Evolutionary conservation across 2,113 vertebrate genomes (phyloP).

Genomic region (Suricata suricatta): DNA sequence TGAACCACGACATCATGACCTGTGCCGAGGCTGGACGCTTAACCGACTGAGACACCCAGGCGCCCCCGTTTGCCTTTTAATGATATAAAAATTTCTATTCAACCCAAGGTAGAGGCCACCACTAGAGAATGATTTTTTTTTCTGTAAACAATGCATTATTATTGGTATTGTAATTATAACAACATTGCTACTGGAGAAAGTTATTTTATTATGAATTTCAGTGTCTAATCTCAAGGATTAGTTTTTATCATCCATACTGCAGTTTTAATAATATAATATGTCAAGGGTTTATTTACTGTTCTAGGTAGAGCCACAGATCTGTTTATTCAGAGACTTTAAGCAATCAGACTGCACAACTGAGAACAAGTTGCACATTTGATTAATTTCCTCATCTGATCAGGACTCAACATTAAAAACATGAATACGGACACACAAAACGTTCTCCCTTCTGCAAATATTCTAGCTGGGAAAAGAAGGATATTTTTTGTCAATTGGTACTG

Average conservation of each 20-base stretch:
- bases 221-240: not conserved
- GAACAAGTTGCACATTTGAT: slow-evolving; percentile 24
- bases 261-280: not conserved
- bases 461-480: not conserved
- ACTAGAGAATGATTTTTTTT: not conserved
- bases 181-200: not conserved
- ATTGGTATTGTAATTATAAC: not conserved
- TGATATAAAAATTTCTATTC: not conserved
- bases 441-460: not conserved
- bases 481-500: not conserved
- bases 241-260: not conserved
- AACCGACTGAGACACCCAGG: too few relatives aligned
- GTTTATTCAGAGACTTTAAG: slow-evolving; percentile 8
- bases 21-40: too few relatives aligned
- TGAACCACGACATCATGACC: too few relatives aligned
- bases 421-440: not conserved
- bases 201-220: slow-evolving; percentile 33
- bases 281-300: not conserved
- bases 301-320: slow-evolving; percentile 5
- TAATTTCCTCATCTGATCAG: not conserved
- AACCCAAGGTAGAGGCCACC: not conserved
- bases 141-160: not conserved
- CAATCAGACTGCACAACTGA: not conserved
- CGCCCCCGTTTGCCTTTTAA: not conserved
- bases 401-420: not conserved